Base-by-base conservation (phyloP, 2,888 invertebrate genomes). In the Latheticus oryzae region DNA sequence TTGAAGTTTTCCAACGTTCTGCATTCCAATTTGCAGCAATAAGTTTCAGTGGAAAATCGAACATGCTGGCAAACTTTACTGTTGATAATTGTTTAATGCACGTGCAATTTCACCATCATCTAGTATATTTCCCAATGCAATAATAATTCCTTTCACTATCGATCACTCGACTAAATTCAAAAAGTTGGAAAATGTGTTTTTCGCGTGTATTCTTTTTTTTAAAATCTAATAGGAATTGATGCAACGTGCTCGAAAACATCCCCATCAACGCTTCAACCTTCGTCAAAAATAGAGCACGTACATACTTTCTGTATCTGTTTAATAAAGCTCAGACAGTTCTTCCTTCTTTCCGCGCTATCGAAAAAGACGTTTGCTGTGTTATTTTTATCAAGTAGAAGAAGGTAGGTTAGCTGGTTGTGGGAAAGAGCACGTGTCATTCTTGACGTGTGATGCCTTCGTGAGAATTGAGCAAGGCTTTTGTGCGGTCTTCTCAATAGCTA, bases 401-500 rank as follows among this genome's bases (percentile, higher is more conserved):
- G 43, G 58, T 57, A 45, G 32, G 53, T 45, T 47, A 47, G 51
- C 61, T 57, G 53, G 50, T 28, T 57, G 63, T 64, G 66, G 61
- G 66, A 66, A 64, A 57, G 35, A 58, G 59, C 66, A 64, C 61
- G 58, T 65, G 65, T 60, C 61, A 47, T 57, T 53, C 35, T 52
- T 55, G 60, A 64, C 61, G 63, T 56, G 59, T 51, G 62, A 61
- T 58, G 65, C 55, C 60, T 58, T 60, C 52, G 28, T 24, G n/a
- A 51, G 55, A 51, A 42, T 57, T 58, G 62, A 62, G 58, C 51
- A 51, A 43, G 43, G 53, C 58, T 56, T 63, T 60, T 65, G 61
- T 60, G 56, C 30, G 56, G 60, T 43, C 37, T 50, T 60, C 61
- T 62, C 58, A 60, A 63, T 63, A 47, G 50, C 53, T 28, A 24